A percentile compares a stretch with the other conserved stretches of the same genome.
phyloP scores from a whole-genome alignment of 2,797 vertebrate species.

The Fringilla coelebs region DNA sequence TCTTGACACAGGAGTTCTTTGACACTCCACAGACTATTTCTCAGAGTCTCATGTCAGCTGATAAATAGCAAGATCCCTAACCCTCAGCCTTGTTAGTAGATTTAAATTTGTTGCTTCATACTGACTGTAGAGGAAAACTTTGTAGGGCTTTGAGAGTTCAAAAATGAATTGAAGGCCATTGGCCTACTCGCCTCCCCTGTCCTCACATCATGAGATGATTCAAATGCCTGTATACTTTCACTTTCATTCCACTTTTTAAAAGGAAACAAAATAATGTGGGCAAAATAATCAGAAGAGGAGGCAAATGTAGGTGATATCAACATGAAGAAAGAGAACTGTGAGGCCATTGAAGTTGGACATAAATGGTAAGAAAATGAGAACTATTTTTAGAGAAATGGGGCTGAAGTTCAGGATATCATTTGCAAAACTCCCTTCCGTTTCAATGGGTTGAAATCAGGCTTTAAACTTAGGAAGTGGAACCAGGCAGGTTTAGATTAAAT shows the following conservation, averaged over 20 bases:
- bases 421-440: background rate
- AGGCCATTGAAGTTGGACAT: background rate
- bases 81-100: background rate
- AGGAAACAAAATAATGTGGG: background rate
- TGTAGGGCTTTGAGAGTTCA: background rate
- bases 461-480: background rate
- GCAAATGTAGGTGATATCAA: background rate
- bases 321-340: background rate
- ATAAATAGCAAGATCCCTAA: background rate
- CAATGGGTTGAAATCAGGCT: background rate
- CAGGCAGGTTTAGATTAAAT: background rate
- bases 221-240: background rate
- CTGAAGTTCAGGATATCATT: background rate
- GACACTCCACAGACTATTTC: background rate
- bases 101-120: background rate
- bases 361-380: background rate
- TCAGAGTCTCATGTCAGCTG: background rate
- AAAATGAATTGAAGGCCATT: background rate
- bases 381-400: background rate
- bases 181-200: background rate
- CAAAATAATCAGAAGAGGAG: background rate
- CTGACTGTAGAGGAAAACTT: background rate
- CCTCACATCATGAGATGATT: rapidly evolving
- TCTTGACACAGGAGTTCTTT: background rate
- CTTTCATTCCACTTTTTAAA: background rate